Evolutionary conservation across 2,888 invertebrate species (phyloP).

Genomic region (Drosophila paramelanica): DNA sequence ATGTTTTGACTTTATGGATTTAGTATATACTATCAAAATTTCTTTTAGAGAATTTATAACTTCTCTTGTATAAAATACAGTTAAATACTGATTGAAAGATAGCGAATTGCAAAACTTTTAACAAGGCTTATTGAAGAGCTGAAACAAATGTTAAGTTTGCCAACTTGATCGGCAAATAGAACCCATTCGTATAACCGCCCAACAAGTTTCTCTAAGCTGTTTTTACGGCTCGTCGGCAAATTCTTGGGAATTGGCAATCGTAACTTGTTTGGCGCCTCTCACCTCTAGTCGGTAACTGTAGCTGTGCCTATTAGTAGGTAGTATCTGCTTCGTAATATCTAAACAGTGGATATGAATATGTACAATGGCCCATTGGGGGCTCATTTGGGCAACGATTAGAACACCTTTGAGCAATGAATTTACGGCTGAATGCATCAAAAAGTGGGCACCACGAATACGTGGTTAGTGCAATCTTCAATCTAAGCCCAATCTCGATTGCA

Average conservation of each 20-base stretch:
- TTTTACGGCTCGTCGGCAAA: conserved; percentile 9
- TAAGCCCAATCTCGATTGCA: conserved; percentile 54
- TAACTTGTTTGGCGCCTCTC: conserved; percentile 34
- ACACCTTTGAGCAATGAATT: conserved; percentile 71
- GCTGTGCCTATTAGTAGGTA: conserved; percentile 19
- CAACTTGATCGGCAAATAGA: conserved; percentile 5
- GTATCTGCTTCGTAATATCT: conserved; percentile 43
- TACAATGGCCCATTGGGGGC: conserved; percentile 44
- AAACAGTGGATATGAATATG: conserved; percentile 8
- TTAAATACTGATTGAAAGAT: not conserved
- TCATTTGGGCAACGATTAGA: conserved; percentile 73
- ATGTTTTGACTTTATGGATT: too few species aligned
- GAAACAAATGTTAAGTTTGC: conserved; percentile 1
- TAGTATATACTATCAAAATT: too few species aligned
- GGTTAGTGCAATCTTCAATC: conserved; percentile 70
- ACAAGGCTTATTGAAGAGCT: not conserved
- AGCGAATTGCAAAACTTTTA: too few species aligned
- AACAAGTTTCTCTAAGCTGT: conserved; percentile 10
- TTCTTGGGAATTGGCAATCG: conserved; percentile 30
- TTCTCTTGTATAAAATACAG: not conserved
- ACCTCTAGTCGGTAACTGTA: conserved; percentile 20
- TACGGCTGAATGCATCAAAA: conserved; percentile 62
- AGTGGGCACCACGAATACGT: conserved; percentile 16
- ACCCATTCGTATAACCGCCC: conserved; percentile 4
- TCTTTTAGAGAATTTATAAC: too few species aligned